These are phyloP conservation scores for Sitta europaea DNA, from an alignment of 2,113 vertebrate species.

Conservation along the genomic window DNA sequence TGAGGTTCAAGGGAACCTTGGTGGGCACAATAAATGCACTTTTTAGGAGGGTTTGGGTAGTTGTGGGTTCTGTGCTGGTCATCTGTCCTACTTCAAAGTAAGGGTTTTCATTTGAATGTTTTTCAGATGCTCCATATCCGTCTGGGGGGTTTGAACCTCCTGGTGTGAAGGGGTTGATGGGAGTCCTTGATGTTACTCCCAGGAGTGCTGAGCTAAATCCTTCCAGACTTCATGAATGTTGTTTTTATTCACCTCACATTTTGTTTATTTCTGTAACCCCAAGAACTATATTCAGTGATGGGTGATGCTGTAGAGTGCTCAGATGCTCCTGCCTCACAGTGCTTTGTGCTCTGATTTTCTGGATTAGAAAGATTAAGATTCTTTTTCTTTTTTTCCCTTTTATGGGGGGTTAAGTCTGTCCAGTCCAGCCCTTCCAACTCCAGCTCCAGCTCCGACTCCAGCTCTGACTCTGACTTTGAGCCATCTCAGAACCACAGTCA, in stretches of 20 bases:
- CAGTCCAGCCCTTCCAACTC: constrained; percentile 92
- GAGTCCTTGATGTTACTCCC: neutral
- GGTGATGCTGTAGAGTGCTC: neutral
- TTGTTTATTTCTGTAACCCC: neutral
- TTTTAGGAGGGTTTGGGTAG: neutral
- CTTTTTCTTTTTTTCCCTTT: constrained; percentile 16
- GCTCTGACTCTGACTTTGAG: constrained; percentile 96
- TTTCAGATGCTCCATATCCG: neutral
- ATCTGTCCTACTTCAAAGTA: neutral
- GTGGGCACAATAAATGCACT: neutral
- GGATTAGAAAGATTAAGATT: constrained; percentile 49
- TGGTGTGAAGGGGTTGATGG: neutral
- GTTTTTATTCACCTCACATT: neutral
- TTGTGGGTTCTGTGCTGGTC: neutral
- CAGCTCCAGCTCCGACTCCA: constrained; percentile 94
- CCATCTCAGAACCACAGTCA: constrained; percentile 95
- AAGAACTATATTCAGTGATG: neutral
- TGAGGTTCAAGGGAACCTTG: neutral
- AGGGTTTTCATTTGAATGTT: neutral
- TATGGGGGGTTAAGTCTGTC: constrained; percentile 80
- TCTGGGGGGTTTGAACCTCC: neutral
- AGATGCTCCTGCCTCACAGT: neutral
- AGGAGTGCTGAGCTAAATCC: neutral
- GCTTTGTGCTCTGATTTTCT: neutral
- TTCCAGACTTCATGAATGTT: neutral